phyloP scores from a whole-genome alignment of 2,797 vertebrate genomes.

The Ciconia nigra region DNA sequence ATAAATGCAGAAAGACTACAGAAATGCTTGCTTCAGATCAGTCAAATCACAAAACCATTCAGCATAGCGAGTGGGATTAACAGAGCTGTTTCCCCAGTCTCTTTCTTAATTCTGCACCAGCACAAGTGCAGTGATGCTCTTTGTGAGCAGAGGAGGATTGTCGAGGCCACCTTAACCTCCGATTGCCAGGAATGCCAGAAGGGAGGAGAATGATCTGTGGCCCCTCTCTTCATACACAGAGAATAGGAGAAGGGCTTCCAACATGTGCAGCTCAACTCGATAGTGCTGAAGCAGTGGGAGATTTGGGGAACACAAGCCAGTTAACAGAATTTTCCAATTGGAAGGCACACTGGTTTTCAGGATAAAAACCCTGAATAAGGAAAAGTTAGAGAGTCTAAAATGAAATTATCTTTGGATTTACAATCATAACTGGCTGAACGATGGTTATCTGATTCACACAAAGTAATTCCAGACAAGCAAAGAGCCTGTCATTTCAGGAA shows the following conservation, averaged over 20 bases:
- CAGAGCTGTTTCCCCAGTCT: neutral
- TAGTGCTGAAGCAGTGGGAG: accelerated
- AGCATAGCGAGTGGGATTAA: neutral
- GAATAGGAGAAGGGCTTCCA: neutral
- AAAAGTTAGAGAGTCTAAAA: neutral
- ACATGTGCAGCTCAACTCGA: neutral
- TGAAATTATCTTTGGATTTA: neutral
- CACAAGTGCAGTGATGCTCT: neutral
- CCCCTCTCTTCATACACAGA: neutral
- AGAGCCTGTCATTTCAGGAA: neutral
- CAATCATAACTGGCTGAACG: accelerated
- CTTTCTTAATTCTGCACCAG: neutral
- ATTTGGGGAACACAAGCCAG: neutral
- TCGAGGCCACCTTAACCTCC: neutral
- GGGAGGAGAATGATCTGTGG: neutral
- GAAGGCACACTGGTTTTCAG: neutral
- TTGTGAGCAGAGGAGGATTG: neutral
- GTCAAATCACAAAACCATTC: neutral
- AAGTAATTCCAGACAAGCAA: neutral
- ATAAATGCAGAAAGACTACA: neutral
- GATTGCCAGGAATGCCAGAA: accelerated
- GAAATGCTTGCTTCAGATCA: neutral
- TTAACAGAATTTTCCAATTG: neutral
- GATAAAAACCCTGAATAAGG: neutral
- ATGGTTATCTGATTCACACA: neutral